Conservation (phyloP, 2,888 invertebrate species). For the Crocallis elinguaria region DNA sequence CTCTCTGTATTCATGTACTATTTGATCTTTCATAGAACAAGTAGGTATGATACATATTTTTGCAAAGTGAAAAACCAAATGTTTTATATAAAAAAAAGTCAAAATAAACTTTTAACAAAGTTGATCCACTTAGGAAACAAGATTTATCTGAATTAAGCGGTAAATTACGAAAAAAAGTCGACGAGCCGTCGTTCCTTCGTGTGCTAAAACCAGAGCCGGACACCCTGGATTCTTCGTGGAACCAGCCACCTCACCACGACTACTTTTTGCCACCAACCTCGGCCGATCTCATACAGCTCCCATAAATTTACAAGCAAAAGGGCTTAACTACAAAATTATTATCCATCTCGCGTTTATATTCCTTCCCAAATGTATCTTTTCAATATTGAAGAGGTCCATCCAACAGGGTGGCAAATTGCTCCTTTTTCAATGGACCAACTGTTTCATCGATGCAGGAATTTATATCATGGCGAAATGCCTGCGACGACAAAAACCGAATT, state of each 20-base stretch:
- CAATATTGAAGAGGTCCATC: slow-evolving; percentile 58
- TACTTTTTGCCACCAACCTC: slow-evolving; percentile 63
- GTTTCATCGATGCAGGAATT: slow-evolving; percentile 69
- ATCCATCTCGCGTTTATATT: slow-evolving; percentile 59
- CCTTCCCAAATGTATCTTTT: slow-evolving; percentile 51
- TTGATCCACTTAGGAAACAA: slow-evolving; percentile 13
- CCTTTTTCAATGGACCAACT: slow-evolving; percentile 64
- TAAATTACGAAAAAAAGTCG: slow-evolving; percentile 30
- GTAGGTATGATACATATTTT: no score
- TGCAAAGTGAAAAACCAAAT: not conserved
- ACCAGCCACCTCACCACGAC: slow-evolving; percentile 61
- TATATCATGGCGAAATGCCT: slow-evolving; percentile 75
- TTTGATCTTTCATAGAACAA: no score
- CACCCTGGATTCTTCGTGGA: slow-evolving; percentile 73
- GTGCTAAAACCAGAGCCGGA: slow-evolving; percentile 37
- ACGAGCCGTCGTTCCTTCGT: slow-evolving; percentile 26
- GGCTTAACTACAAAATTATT: slow-evolving; percentile 63
- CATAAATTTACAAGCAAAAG: slow-evolving; percentile 50
- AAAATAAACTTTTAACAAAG: slow-evolving; percentile 6
- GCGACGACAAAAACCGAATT: slow-evolving; percentile 72
- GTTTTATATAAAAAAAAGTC: not conserved
- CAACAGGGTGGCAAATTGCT: slow-evolving; percentile 76
- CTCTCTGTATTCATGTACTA: no score
- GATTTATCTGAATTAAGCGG: slow-evolving; percentile 35
- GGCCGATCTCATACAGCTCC: slow-evolving; percentile 64